phyloP scores from a whole-genome alignment of 2,888 invertebrate genomes.

The Steromphala cineraria region DNA sequence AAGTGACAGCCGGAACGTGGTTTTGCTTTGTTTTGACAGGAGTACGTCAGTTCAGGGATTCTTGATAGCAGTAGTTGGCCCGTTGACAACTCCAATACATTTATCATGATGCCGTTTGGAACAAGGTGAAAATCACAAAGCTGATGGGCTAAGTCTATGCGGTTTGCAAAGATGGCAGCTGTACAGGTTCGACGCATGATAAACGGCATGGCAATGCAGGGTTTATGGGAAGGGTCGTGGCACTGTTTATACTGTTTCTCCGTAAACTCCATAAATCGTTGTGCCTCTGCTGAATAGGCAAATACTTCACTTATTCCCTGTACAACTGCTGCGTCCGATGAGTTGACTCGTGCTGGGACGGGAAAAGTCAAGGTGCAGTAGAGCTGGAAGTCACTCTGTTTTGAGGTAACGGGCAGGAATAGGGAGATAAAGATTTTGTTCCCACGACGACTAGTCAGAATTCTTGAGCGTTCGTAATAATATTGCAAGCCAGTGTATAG shows the following conservation, averaged over 20 bases:
- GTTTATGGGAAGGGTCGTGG: background rate
- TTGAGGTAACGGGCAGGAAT: background rate
- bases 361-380: background rate
- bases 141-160: background rate
- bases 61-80: background rate
- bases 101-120: background rate
- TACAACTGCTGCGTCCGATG: background rate
- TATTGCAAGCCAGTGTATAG: background rate
- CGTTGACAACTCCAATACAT: background rate
- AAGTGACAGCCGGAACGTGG: background rate
- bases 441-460: background rate
- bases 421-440: background rate
- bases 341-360: background rate
- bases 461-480: background rate
- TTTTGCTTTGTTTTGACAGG: background rate
- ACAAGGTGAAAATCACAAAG: background rate
- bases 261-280: background rate
- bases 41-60: background rate
- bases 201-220: background rate
- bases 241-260: background rate
- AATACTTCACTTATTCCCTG: background rate
- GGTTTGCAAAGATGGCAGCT: background rate
- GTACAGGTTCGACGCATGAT: background rate
- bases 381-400: background rate
- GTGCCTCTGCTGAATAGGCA: background rate